phyloP scores from a whole-genome alignment of 1,140 invertebrate species.

The Cepaea nemoralis region DNA sequence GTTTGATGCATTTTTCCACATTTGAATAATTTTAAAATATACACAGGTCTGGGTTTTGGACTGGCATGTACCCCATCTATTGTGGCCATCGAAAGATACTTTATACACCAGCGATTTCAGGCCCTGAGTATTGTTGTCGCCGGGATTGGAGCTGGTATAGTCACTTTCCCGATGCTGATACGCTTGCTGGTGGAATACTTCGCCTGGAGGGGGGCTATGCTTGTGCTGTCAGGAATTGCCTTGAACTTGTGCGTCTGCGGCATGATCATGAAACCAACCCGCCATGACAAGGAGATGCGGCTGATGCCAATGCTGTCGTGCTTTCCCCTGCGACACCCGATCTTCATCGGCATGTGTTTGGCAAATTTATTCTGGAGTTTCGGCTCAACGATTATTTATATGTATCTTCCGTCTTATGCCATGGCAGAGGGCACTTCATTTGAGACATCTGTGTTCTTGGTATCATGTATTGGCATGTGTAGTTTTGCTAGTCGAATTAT shows the following conservation, averaged over 20 bases:
- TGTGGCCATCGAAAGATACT: slow-evolving; percentile 64
- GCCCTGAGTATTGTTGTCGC: slow-evolving; percentile 61
- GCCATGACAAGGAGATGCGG: slow-evolving; percentile 54
- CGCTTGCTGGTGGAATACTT: slow-evolving; percentile 59
- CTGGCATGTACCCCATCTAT: slow-evolving; percentile 67
- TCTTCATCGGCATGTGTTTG: slow-evolving; percentile 67
- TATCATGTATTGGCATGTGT: slow-evolving; percentile 64
- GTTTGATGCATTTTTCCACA: too few relatives aligned
- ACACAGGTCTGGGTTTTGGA: slow-evolving; percentile 66
- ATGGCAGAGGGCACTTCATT: slow-evolving; percentile 59
- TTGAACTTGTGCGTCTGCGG: slow-evolving; percentile 90
- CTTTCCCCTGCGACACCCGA: slow-evolving; percentile 60
- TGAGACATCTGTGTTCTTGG: slow-evolving; percentile 58
- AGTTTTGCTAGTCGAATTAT: slow-evolving; percentile 62
- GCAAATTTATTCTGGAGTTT: slow-evolving; percentile 70
- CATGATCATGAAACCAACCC: slow-evolving; percentile 69
- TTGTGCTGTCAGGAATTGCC: slow-evolving; percentile 87
- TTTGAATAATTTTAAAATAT: too few relatives aligned
- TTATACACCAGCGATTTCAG: slow-evolving; percentile 57
- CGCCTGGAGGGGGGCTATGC: slow-evolving; percentile 87
- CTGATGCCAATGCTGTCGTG: slow-evolving; percentile 64
- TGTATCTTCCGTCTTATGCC: slow-evolving; percentile 68
- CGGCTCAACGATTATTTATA: slow-evolving; percentile 67
- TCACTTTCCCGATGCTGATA: slow-evolving; percentile 64
- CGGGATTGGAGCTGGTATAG: slow-evolving; percentile 65